Evolutionary conservation across 2,113 vertebrate species (phyloP).

Genomic region (Grallaria varia): DNA sequence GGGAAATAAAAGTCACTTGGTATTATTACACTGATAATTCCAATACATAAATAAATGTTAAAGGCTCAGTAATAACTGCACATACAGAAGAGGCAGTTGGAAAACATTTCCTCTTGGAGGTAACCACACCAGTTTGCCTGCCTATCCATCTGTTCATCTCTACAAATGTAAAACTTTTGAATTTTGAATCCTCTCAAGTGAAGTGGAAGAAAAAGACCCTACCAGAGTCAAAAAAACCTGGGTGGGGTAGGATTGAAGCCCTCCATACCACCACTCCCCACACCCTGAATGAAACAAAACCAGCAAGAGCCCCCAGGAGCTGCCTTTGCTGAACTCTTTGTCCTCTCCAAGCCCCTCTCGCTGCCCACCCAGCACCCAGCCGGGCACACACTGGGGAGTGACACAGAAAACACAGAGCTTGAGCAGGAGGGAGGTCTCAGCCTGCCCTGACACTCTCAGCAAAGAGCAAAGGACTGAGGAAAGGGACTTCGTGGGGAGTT

Average conservation of each 20-base stretch:
- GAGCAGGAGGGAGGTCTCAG: neutral
- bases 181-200: neutral
- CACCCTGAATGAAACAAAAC: neutral
- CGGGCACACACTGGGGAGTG: accelerated
- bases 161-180: neutral
- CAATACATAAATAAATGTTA: conserved; percentile 44
- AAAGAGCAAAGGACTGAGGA: neutral
- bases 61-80: conserved; percentile 18
- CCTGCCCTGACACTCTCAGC: neutral
- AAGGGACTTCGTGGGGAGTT: neutral
- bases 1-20: conserved; percentile 43
- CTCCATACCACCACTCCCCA: accelerated
- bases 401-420: accelerated
- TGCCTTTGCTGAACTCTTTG: neutral
- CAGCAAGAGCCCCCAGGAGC: neutral
- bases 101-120: neutral
- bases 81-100: neutral
- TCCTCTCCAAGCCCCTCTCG: too few species aligned
- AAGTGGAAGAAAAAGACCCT: neutral
- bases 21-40: conserved; percentile 33
- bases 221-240: neutral
- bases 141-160: neutral
- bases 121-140: neutral
- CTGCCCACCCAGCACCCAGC: accelerated
- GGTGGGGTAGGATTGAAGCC: neutral